phyloP scores from a whole-genome alignment of 1,140 invertebrate genomes.

The Achroia grisella region DNA sequence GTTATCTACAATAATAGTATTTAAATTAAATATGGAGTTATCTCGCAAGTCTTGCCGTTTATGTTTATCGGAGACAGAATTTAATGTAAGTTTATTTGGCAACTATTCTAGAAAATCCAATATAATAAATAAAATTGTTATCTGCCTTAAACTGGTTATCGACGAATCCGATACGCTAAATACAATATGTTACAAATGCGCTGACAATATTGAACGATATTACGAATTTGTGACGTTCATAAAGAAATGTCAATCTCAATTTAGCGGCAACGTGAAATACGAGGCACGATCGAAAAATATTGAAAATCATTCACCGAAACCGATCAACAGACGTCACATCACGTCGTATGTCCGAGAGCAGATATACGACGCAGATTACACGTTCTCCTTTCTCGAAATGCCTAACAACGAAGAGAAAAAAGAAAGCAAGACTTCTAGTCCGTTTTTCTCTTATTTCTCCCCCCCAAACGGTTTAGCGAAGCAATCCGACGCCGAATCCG shows the following conservation, averaged over 20 bases:
- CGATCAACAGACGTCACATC: constrained; percentile 27
- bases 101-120: constrained; percentile 41
- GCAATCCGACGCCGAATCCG: constrained; percentile 17
- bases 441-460: constrained; percentile 56
- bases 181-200: constrained; percentile 57
- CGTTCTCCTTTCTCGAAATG: constrained; percentile 49
- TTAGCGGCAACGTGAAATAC: constrained; percentile 10
- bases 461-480: constrained; percentile 33
- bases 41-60: constrained; percentile 46
- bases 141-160: constrained; percentile 47
- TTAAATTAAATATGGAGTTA: constrained; percentile 39
- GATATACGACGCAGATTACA: constrained; percentile 47
- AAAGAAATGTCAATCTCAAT: constrained; percentile 43
- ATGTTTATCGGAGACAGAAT: constrained; percentile 52
- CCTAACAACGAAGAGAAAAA: constrained; percentile 37
- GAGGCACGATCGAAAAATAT: constrained; percentile 1
- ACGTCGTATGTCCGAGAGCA: constrained; percentile 50
- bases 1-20: background rate
- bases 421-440: constrained; percentile 39
- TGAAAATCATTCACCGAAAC: background rate
- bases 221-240: constrained; percentile 45
- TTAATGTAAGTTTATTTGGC: constrained; percentile 50
- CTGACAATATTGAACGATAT: constrained; percentile 48
- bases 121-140: constrained; percentile 54
- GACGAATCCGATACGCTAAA: constrained; percentile 41